Evolutionary conservation across 2,113 vertebrate species (phyloP).

Genomic region (Aspidoscelis tigris): DNA sequence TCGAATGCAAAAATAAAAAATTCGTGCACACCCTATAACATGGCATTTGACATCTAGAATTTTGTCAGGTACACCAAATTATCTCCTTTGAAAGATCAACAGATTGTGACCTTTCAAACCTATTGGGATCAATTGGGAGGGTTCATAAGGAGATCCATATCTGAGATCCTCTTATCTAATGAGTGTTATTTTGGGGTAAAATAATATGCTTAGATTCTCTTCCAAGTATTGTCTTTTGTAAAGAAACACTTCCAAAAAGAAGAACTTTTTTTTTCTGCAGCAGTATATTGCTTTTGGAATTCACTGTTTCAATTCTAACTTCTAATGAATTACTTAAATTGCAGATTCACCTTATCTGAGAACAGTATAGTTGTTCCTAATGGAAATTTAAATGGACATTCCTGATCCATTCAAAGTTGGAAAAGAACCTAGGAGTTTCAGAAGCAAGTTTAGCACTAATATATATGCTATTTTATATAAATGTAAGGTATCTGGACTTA

Average conservation of each 20-base stretch:
- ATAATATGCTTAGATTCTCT: not conserved
- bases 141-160: too few relatives aligned
- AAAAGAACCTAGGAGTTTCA: not conserved
- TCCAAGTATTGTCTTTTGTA: not conserved
- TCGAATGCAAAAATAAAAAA: too few relatives aligned
- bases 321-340: too few relatives aligned
- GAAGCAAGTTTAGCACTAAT: not conserved
- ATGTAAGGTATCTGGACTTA: not conserved
- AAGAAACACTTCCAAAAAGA: not conserved
- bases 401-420: not conserved
- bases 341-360: not conserved
- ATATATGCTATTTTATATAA: not conserved
- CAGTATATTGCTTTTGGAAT: too few relatives aligned
- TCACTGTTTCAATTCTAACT: too few relatives aligned
- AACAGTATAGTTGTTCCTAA: not conserved
- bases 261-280: not conserved
- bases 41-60: too few relatives aligned
- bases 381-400: not conserved
- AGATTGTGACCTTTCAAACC: too few relatives aligned
- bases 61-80: too few relatives aligned
- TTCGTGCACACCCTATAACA: too few relatives aligned
- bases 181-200: not conserved
- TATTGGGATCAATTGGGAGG: too few relatives aligned
- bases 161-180: too few relatives aligned
- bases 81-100: too few relatives aligned